Conservation (phyloP, 2,797 vertebrate species). For the Manis pentadactyla region DNA sequence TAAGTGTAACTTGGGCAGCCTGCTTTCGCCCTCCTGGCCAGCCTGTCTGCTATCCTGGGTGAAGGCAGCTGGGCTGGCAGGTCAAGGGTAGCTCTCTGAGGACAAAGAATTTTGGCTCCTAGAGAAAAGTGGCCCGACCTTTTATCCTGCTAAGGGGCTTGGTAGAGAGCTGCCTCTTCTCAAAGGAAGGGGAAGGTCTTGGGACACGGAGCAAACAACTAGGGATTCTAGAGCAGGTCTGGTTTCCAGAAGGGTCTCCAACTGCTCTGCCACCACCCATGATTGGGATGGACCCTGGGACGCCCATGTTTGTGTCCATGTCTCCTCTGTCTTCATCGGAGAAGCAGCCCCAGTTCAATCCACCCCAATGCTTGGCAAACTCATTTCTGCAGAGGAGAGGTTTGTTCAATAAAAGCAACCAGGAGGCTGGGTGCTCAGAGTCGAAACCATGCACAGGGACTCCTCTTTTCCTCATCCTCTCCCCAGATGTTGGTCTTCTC, state of each 20-base stretch:
- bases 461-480: neutral
- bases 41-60: neutral
- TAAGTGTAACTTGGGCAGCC: neutral
- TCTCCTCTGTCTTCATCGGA: neutral
- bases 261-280: neutral
- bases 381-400: fast-evolving
- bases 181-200: neutral
- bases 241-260: neutral
- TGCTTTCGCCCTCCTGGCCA: neutral
- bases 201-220: neutral
- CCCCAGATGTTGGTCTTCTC: neutral
- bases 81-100: neutral
- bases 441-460: neutral
- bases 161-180: neutral
- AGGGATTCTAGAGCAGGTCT: neutral
- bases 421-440: neutral
- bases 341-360: neutral
- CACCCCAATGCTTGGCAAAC: neutral
- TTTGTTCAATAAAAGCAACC: neutral
- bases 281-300: neutral
- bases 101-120: neutral
- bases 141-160: neutral
- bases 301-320: neutral
- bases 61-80: neutral
- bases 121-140: neutral